Percentiles rank a stretch among this genome's conserved stretches.
Evolutionary conservation across 2,797 vertebrate genomes (phyloP).

Genomic region (Gambusia yucatana): DNA sequence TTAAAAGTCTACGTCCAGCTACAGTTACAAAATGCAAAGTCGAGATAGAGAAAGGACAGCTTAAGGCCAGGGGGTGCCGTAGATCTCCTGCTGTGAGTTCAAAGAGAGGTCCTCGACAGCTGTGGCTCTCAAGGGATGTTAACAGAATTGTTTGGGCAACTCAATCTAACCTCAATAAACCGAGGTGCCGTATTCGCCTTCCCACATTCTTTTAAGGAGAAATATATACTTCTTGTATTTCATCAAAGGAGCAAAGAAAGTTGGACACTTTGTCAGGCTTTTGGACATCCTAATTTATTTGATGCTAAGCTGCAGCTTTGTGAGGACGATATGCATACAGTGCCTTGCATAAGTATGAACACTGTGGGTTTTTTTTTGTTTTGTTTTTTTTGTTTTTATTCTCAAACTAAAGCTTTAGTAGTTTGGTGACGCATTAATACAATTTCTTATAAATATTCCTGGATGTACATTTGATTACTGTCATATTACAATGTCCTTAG

Average conservation of each 20-base stretch:
- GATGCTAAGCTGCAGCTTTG: slow-evolving; percentile 1
- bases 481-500: neutral
- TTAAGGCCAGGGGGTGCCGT: slow-evolving; percentile 50
- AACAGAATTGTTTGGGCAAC: slow-evolving; percentile 40
- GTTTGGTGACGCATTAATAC: neutral
- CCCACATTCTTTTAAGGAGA: slow-evolving; percentile 28
- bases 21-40: slow-evolving; percentile 72
- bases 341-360: neutral
- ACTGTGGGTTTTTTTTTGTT: neutral
- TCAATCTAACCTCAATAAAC: slow-evolving; percentile 66
- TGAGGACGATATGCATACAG: neutral
- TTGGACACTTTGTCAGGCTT: slow-evolving; percentile 4
- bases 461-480: neutral
- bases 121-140: slow-evolving; percentile 75
- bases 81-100: slow-evolving; percentile 79
- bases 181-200: slow-evolving; percentile 37
- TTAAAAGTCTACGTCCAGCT: slow-evolving; percentile 75
- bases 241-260: slow-evolving; percentile 14
- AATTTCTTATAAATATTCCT: neutral
- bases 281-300: slow-evolving; percentile 8
- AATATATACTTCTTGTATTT: slow-evolving; percentile 42
- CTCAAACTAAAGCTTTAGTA: neutral
- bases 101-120: slow-evolving; percentile 80
- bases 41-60: slow-evolving; percentile 49
- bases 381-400: neutral